Conservation (phyloP, 1,140 invertebrate genomes). For the Penaeus chinensis region DNA sequence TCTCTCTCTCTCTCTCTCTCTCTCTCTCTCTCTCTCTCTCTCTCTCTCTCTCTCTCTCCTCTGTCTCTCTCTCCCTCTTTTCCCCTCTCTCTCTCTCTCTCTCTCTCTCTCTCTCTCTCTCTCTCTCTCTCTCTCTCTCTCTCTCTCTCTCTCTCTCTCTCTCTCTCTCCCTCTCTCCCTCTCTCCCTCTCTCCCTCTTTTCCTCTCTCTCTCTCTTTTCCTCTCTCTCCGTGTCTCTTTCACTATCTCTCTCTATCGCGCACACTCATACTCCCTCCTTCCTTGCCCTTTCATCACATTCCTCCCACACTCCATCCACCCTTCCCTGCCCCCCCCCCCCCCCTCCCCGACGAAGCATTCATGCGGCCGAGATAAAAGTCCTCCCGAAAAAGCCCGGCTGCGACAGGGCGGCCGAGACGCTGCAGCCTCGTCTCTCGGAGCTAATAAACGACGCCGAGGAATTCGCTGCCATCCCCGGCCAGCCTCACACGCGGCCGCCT, state of each 20-base stretch:
- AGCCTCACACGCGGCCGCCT: too few species aligned
- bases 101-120: not conserved
- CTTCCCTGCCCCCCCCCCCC: too few species aligned
- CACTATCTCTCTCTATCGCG: conserved; percentile 2
- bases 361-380: too few species aligned
- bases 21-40: not conserved
- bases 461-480: too few species aligned
- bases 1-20: too few species aligned
- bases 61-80: not conserved
- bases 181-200: not conserved
- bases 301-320: not conserved
- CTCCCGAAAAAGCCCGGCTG: too few species aligned
- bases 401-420: too few species aligned
- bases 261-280: not conserved
- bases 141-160: not conserved
- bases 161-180: not conserved
- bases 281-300: not conserved
- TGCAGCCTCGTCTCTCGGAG: too few species aligned
- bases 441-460: too few species aligned
- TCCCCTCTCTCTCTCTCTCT: not conserved
- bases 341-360: too few species aligned
- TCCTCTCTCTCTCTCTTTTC: not conserved
- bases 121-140: conserved; percentile 17
- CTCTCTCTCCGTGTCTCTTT: not conserved
- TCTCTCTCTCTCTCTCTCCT: conserved; percentile 26